Conservation (phyloP, 2,797 vertebrate genomes). For the Distichodus sexfasciatus region DNA sequence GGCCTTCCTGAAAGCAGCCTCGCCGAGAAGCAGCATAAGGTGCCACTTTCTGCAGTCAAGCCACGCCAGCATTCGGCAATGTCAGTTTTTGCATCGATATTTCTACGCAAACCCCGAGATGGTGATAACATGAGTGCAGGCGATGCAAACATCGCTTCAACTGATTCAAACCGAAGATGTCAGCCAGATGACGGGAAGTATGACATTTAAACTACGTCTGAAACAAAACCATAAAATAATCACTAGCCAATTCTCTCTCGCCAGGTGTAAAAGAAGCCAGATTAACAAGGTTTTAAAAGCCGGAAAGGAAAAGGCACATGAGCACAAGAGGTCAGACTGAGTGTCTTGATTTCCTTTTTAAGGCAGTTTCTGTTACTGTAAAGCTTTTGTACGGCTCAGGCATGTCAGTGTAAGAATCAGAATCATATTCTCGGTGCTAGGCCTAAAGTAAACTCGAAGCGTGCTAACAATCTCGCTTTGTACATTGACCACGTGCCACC, state of each 20-base stretch:
- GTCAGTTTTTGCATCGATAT: conserved; percentile 33
- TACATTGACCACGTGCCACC: too few species aligned
- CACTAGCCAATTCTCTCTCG: too few species aligned
- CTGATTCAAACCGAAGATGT: background rate
- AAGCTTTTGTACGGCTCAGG: background rate
- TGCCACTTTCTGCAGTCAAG: conserved; percentile 18
- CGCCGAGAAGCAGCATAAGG: too few species aligned
- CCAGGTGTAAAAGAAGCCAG: too few species aligned
- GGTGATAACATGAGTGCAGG: conserved; percentile 23
- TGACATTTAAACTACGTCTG: conserved; percentile 8
- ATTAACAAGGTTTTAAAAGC: too few species aligned
- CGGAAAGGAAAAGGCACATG: background rate
- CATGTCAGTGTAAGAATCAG: background rate
- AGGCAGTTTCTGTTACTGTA: background rate
- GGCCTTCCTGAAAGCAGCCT: too few species aligned
- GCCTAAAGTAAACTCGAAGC: too few species aligned
- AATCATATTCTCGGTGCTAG: background rate
- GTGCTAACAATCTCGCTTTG: too few species aligned
- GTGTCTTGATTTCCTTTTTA: background rate
- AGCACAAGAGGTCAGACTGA: background rate
- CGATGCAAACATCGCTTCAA: background rate
- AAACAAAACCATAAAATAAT: too few species aligned
- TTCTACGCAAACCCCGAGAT: conserved; percentile 7
- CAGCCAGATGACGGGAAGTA: background rate
- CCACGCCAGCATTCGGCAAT: conserved; percentile 2